Evolutionary conservation across 1,140 invertebrate genomes (phyloP).

Genomic region (Scaptomyza pallida): DNA sequence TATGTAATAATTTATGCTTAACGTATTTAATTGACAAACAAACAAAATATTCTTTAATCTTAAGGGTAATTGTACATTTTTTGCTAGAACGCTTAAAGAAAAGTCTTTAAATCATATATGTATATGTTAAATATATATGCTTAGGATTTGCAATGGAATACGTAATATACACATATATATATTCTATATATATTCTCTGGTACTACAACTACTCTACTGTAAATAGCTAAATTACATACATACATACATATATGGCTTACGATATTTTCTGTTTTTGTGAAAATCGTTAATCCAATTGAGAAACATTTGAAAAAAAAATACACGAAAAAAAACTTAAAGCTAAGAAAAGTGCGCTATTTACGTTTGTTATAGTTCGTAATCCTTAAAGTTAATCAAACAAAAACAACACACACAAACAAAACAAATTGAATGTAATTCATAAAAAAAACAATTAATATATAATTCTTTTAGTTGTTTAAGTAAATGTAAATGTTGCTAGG

Average conservation of each 20-base stretch:
- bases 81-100: conserved; percentile 38
- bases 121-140: conserved; percentile 44
- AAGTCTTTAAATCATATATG: conserved; percentile 46
- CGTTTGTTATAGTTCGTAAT: conserved; percentile 58
- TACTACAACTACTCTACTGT: conserved; percentile 18
- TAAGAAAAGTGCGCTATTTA: conserved; percentile 45
- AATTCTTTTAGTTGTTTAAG: conserved; percentile 46
- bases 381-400: conserved; percentile 38
- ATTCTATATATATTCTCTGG: conserved; percentile 34
- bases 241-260: conserved; percentile 29
- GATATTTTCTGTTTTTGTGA: conserved; percentile 42
- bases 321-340: conserved; percentile 15
- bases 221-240: conserved; percentile 43
- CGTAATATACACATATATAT: conserved; percentile 43
- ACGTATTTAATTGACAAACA: conserved; percentile 64
- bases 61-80: conserved; percentile 66
- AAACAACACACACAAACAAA: conserved; percentile 13
- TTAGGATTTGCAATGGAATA: conserved; percentile 66
- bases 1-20: conserved; percentile 79
- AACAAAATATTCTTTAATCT: conserved; percentile 15
- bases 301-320: background rate
- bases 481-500: conserved; percentile 79
- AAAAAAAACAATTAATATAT: conserved; percentile 8
- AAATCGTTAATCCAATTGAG: conserved; percentile 30
- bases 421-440: conserved; percentile 75